phyloP scores from a whole-genome alignment of 2,888 invertebrate genomes.

The Cephus nigrinus region DNA sequence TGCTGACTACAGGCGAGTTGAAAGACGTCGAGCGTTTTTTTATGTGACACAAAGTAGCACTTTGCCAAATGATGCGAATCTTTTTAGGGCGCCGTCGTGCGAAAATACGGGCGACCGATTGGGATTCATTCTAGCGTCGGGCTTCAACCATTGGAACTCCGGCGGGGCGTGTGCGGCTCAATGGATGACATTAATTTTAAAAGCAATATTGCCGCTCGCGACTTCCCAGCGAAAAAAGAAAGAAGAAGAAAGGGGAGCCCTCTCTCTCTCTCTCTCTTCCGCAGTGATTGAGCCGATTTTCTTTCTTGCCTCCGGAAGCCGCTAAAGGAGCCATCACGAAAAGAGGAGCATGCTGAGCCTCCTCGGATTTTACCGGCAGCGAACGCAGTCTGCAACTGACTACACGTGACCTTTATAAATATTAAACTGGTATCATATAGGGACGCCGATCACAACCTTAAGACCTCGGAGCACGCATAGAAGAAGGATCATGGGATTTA shows the following conservation, averaged over 20 bases:
- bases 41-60: constrained; percentile 65
- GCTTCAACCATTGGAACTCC: constrained; percentile 3
- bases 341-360: too few relatives aligned
- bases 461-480: constrained; percentile 41
- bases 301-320: too few relatives aligned
- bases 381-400: too few relatives aligned
- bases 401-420: constrained; percentile 37
- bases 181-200: constrained; percentile 42
- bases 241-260: too few relatives aligned
- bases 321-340: too few relatives aligned
- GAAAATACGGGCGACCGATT: constrained; percentile 21
- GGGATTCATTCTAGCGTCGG: constrained; percentile 26
- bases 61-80: constrained; percentile 66
- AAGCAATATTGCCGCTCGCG: constrained; percentile 19
- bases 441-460: constrained; percentile 39
- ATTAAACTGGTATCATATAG: constrained; percentile 40
- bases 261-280: too few relatives aligned
- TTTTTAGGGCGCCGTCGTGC: constrained; percentile 48
- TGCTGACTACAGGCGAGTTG: constrained; percentile 52
- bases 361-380: too few relatives aligned
- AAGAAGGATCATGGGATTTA: constrained; percentile 45
- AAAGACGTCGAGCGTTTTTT: constrained; percentile 56
- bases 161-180: constrained; percentile 12
- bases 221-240: not conserved
- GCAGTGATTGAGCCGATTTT: too few relatives aligned